A percentile compares a stretch with the other conserved stretches of the same genome.
These are phyloP conservation scores for Himantopus leucocephalus DNA, from an alignment of 2,113 vertebrate species.

Conservation along the genomic window DNA sequence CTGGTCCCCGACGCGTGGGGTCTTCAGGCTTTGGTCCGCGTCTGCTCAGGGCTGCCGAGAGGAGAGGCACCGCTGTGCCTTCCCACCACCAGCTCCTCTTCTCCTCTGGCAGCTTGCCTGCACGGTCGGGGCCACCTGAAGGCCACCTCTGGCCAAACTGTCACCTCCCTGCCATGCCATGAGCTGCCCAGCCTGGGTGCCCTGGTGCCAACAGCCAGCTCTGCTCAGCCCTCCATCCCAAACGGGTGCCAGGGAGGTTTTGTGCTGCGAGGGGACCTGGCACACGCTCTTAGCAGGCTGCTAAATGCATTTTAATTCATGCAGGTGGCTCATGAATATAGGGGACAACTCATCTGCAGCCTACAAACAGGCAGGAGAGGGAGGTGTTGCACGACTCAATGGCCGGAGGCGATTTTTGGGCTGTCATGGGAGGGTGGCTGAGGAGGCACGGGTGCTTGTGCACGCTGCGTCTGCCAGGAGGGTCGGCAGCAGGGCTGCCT, in stretches of 20 bases:
- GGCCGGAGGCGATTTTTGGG: background rate
- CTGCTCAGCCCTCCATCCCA: background rate
- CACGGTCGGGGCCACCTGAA: background rate
- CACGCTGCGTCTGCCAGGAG: background rate
- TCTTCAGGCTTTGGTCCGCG: background rate
- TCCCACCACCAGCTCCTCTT: background rate
- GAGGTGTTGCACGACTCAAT: background rate
- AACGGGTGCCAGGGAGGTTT: background rate
- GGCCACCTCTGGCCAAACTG: background rate
- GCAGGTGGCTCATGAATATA: background rate
- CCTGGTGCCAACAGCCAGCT: rapidly evolving
- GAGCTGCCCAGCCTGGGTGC: background rate
- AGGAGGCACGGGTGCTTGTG: rapidly evolving
- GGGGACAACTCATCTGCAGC: background rate
- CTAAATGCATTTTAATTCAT: background rate
- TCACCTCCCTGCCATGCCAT: rapidly evolving
- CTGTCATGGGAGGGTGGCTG: background rate
- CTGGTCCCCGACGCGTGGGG: background rate
- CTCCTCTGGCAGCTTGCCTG: background rate
- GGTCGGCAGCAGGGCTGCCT: background rate
- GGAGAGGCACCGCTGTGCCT: rapidly evolving
- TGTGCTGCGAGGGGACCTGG: background rate
- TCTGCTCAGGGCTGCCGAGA: background rate
- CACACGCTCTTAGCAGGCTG: background rate
- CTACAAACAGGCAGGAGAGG: background rate